Evolutionary conservation across 2,113 vertebrate genomes (phyloP).

Genomic region (Sylvietta virens): DNA sequence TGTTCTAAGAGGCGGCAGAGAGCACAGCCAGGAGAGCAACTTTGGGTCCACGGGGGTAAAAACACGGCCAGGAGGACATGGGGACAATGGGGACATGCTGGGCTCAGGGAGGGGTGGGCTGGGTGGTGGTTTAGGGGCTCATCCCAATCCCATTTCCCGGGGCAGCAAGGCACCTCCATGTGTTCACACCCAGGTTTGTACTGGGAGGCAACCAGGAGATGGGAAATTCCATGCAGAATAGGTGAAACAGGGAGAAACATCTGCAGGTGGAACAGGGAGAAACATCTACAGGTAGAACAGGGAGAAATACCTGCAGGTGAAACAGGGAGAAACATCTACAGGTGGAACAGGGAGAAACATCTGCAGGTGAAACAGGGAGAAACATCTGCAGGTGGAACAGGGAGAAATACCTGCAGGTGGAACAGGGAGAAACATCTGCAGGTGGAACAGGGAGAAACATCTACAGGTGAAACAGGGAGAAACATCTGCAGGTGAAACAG

Average conservation of each 20-base stretch:
- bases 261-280: not conserved
- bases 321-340: not conserved
- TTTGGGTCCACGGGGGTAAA: not conserved
- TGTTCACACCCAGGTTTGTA: not conserved
- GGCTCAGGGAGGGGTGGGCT: not conserved
- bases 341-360: not conserved
- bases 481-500: not conserved
- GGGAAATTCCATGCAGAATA: not conserved
- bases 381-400: not conserved
- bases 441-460: not conserved
- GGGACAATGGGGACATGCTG: not conserved
- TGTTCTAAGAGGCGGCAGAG: not conserved
- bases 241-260: not conserved
- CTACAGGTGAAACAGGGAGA: not conserved
- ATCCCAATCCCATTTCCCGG: fast-evolving
- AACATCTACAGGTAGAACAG: not conserved
- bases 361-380: not conserved
- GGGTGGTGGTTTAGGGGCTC: not conserved
- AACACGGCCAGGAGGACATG: fast-evolving
- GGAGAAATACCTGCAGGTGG: not conserved
- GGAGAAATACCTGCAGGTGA: not conserved
- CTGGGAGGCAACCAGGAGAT: not conserved
- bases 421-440: not conserved
- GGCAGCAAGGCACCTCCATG: fast-evolving
- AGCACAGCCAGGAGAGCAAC: not conserved